Evolutionary conservation across 2,888 invertebrate genomes (phyloP).

Genomic region (Apeira syringaria): DNA sequence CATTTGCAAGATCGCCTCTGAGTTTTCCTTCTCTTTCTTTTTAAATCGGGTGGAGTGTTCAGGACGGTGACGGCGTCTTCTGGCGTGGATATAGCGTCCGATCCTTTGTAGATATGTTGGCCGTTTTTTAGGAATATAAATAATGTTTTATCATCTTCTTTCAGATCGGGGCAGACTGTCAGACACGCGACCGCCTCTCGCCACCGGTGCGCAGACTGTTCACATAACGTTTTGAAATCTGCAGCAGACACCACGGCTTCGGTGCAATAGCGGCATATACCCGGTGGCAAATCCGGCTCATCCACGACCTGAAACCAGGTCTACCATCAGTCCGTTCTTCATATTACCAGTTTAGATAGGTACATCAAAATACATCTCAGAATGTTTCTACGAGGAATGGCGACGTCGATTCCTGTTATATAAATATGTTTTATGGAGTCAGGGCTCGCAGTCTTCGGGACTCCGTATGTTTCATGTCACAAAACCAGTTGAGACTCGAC

Average conservation of each 20-base stretch:
- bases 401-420: too few relatives aligned
- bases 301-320: constrained; percentile 72
- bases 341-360: background rate
- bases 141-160: constrained; percentile 43
- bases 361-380: too few relatives aligned
- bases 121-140: constrained; percentile 48
- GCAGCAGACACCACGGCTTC: constrained; percentile 48
- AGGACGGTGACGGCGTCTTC: constrained; percentile 36
- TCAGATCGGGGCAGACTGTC: constrained; percentile 33
- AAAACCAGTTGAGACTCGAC: too few relatives aligned
- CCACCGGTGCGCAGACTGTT: constrained; percentile 55
- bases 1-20: constrained; percentile 7
- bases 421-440: too few relatives aligned
- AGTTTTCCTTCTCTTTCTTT: constrained; percentile 1
- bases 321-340: constrained; percentile 59
- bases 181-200: constrained; percentile 28
- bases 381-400: background rate
- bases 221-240: constrained; percentile 52
- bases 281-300: constrained; percentile 53
- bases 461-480: too few relatives aligned
- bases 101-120: constrained; percentile 28
- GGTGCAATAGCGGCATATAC: constrained; percentile 57
- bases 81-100: background rate
- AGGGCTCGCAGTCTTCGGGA: too few relatives aligned
- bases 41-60: background rate